Evolutionary conservation across 1,140 invertebrate genomes (phyloP).

Genomic region (Drosophila ironensis): DNA sequence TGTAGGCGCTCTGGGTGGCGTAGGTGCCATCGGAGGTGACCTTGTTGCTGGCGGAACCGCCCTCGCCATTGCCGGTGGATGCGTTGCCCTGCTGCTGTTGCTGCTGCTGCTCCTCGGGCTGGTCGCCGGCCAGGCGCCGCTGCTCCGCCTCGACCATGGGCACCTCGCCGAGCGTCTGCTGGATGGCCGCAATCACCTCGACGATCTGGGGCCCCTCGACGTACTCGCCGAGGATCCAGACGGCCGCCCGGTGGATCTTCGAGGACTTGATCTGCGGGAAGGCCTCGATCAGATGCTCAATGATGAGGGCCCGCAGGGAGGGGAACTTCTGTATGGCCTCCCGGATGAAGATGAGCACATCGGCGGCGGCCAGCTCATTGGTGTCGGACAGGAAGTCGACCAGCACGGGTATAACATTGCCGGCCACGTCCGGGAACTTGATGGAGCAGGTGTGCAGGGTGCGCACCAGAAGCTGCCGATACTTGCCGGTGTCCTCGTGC

Average conservation of each 20-base stretch:
- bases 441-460: slow-evolving; percentile 97
- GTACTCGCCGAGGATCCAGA: slow-evolving; percentile 99
- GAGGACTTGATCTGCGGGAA: slow-evolving; percentile 92
- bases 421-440: slow-evolving; percentile 98
- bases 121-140: slow-evolving; percentile 87
- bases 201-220: slow-evolving; percentile 91
- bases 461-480: slow-evolving; percentile 96
- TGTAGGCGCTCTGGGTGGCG: slow-evolving; percentile 98
- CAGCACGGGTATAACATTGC: slow-evolving; percentile 95
- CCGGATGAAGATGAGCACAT: slow-evolving; percentile 97
- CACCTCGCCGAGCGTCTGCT: slow-evolving; percentile 91
- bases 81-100: slow-evolving; percentile 13
- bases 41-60: slow-evolving; percentile 57
- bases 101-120: slow-evolving; percentile 82
- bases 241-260: slow-evolving; percentile 94
- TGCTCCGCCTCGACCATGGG: slow-evolving; percentile 96
- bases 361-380: slow-evolving; percentile 95
- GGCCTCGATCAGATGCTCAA: slow-evolving; percentile 91
- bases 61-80: slow-evolving; percentile 14
- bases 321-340: slow-evolving; percentile 97
- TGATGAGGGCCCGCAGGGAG: slow-evolving; percentile 89
- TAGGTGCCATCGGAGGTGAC: slow-evolving; percentile 99
- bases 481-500: slow-evolving; percentile 97
- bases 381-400: slow-evolving; percentile 98
- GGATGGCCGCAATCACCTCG: slow-evolving; percentile 89